Evolutionary conservation across 2,888 invertebrate species (phyloP).

Genomic region (Drosophila meridiana): DNA sequence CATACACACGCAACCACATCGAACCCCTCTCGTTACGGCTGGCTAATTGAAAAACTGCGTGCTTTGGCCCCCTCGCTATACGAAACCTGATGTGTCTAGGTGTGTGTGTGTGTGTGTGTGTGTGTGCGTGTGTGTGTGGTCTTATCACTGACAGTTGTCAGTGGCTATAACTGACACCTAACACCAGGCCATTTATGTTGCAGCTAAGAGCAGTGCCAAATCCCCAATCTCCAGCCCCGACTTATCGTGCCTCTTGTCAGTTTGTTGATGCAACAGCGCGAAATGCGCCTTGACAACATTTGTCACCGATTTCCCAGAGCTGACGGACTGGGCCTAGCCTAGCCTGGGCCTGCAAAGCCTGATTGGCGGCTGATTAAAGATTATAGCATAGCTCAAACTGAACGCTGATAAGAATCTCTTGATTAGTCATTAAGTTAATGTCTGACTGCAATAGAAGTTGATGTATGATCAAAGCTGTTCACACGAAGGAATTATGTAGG

Average conservation of each 20-base stretch:
- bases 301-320: constrained; percentile 44
- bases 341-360: constrained; percentile 11
- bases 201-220: constrained; percentile 16
- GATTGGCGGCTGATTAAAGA: constrained; percentile 38
- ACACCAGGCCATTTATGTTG: constrained; percentile 59
- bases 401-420: constrained; percentile 30
- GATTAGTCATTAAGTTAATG: constrained; percentile 19
- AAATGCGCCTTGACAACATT: constrained; percentile 63
- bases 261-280: constrained; percentile 42
- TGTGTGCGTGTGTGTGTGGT: constrained; percentile 61
- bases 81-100: constrained; percentile 13
- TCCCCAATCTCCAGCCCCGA: constrained; percentile 14
- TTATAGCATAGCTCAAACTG: constrained; percentile 6
- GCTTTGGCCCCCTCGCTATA: constrained; percentile 22
- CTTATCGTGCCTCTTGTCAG: constrained; percentile 43
- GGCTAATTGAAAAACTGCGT: constrained; percentile 67
- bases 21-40: constrained; percentile 16
- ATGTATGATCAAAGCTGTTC: not conserved
- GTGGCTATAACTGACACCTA: constrained; percentile 67
- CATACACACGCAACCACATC: constrained; percentile 46
- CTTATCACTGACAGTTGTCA: constrained; percentile 72
- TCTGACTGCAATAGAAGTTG: constrained; percentile 4
- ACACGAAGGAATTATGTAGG: not conserved
- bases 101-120: constrained; percentile 12
- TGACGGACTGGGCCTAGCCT: constrained; percentile 9